phyloP scores from a whole-genome alignment of 2,888 invertebrate species.

The Stramonita haemastoma region DNA sequence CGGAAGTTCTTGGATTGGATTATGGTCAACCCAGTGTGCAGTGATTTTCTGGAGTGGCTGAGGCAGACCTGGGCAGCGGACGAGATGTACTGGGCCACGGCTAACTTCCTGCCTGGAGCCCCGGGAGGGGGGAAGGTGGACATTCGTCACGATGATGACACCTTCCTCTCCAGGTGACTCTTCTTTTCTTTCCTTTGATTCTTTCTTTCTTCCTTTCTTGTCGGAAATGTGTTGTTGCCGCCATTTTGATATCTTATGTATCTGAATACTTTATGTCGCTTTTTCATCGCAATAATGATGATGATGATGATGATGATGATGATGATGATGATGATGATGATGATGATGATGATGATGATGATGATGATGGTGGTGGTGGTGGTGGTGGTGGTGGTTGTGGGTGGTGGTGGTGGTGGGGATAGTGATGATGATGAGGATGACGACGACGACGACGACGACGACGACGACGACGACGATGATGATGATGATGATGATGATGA shows the following conservation, averaged over 20 bases:
- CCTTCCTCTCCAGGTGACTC: conserved; percentile 9
- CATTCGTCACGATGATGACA: neutral
- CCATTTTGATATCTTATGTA: too few species aligned
- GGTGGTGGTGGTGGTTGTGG: neutral
- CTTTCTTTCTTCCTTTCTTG: too few species aligned
- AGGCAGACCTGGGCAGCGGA: conserved; percentile 71
- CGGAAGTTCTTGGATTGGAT: conserved; percentile 69
- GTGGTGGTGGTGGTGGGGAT: neutral
- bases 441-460: neutral
- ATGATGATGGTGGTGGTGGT: neutral
- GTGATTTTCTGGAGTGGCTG: conserved; percentile 67
- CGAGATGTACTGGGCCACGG: conserved; percentile 72
- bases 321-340: neutral
- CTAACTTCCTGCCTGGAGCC: conserved; percentile 65
- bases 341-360: neutral
- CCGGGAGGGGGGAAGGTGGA: conserved; percentile 61
- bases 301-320: too few species aligned
- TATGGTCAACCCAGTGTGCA: conserved; percentile 55
- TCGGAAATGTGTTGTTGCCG: too few species aligned
- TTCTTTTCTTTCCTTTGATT: too few species aligned
- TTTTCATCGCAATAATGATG: too few species aligned
- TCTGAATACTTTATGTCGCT: too few species aligned
- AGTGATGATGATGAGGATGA: neutral
- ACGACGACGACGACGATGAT: neutral
- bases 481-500: neutral